These are phyloP conservation scores for Anseranas semipalmata DNA, from an alignment of 2,113 vertebrate species.

Conservation along the genomic window DNA sequence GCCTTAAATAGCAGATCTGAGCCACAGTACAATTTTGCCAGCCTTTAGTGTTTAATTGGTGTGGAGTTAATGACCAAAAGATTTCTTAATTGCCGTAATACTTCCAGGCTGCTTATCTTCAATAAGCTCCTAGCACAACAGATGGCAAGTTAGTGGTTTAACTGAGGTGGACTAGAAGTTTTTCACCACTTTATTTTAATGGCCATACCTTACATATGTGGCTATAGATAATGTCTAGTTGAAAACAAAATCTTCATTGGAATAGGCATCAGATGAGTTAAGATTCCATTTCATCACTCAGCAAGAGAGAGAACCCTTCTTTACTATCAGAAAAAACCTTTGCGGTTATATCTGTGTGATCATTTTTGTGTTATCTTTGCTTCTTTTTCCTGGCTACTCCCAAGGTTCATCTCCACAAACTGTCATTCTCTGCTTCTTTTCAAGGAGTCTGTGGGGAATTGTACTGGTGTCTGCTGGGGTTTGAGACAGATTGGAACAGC, in stretches of 20 bases:
- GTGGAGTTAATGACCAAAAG: conserved; percentile 66
- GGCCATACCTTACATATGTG: background rate
- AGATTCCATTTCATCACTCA: background rate
- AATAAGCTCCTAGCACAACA: conserved; percentile 53
- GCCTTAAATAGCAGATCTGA: background rate
- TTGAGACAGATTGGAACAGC: background rate
- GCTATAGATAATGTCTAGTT: background rate
- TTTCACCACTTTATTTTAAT: conserved; percentile 3
- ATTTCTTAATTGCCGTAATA: conserved; percentile 67
- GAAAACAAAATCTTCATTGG: background rate
- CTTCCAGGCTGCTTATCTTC: conserved; percentile 66
- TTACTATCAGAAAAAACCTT: background rate
- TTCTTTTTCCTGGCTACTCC: background rate
- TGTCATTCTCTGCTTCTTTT: background rate
- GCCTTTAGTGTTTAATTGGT: conserved; percentile 53
- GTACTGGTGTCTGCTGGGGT: conserved; percentile 10
- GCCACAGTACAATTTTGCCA: background rate
- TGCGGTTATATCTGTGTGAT: background rate
- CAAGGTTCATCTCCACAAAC: background rate
- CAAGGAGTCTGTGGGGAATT: background rate
- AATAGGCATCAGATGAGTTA: background rate
- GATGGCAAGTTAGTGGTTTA: conserved; percentile 60
- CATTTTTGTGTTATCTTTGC: conserved; percentile 10
- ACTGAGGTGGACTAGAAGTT: conserved; percentile 25
- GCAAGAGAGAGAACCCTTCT: background rate